A percentile compares a stretch with the other conserved stretches of the same genome.
These are phyloP conservation scores for Agrypnia vestita DNA, from an alignment of 1,140 invertebrate species.

Conservation along the genomic window DNA sequence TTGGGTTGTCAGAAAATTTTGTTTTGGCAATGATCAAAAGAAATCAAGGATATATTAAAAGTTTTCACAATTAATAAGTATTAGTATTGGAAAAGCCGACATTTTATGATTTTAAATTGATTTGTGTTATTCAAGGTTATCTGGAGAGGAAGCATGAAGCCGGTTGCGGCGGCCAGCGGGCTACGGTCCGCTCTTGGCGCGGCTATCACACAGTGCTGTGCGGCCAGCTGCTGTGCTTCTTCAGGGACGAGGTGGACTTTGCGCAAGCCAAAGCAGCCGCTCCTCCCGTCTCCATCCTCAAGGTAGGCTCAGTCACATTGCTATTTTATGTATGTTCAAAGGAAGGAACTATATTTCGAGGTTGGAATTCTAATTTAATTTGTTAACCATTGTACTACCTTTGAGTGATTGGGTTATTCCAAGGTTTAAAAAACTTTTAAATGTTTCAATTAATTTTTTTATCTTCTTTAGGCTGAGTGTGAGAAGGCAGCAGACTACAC, in stretches of 20 bases:
- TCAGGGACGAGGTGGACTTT: constrained; percentile 96
- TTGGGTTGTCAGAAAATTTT: too few species aligned
- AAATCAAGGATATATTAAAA: too few species aligned
- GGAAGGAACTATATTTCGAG: too few species aligned
- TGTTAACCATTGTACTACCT: too few species aligned
- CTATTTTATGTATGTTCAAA: too few species aligned
- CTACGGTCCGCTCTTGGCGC: constrained; percentile 96
- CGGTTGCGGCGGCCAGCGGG: constrained; percentile 93
- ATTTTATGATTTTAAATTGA: too few species aligned
- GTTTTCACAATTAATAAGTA: too few species aligned
- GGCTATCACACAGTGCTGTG: constrained; percentile 95
- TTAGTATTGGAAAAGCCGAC: too few species aligned
- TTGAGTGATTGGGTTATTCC: too few species aligned
- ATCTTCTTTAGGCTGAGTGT: constrained; percentile 75
- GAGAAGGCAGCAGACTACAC: constrained; percentile 93
- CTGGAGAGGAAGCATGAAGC: constrained; percentile 96
- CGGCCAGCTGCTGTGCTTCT: constrained; percentile 97
- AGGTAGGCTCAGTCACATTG: constrained; percentile 71
- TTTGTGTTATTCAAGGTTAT: constrained; percentile 67
- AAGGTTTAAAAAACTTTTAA: too few species aligned
- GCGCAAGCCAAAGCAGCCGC: constrained; percentile 88
- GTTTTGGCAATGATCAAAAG: too few species aligned
- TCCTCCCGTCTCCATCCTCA: constrained; percentile 92
- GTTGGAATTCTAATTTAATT: too few species aligned
- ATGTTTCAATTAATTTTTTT: not conserved